Evolutionary conservation across 2,113 vertebrate genomes (phyloP).

Genomic region (cattle (Bos taurus)): ARS-UCD2.0 NC_037352.1:9764001-9764500

Average conservation of each 20-base stretch:
- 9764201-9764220: background rate
- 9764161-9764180: background rate
- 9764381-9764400: background rate
- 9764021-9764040: background rate
- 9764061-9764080: background rate
- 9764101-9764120: background rate
- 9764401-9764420: background rate
- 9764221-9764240: rapidly evolving
- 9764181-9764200: background rate
- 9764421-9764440: background rate
- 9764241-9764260: background rate
- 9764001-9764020: background rate
- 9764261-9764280: background rate
- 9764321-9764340: background rate
- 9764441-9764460: background rate
- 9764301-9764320: background rate
- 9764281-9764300: background rate
- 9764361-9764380: background rate
- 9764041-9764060: background rate
- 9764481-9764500: background rate
- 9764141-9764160: background rate
- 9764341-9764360: background rate
- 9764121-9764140: background rate
- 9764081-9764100: background rate
- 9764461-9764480: background rate